Conservation (phyloP, 2,113 vertebrate genomes). For the Hemibagrus wyckioides region DNA sequence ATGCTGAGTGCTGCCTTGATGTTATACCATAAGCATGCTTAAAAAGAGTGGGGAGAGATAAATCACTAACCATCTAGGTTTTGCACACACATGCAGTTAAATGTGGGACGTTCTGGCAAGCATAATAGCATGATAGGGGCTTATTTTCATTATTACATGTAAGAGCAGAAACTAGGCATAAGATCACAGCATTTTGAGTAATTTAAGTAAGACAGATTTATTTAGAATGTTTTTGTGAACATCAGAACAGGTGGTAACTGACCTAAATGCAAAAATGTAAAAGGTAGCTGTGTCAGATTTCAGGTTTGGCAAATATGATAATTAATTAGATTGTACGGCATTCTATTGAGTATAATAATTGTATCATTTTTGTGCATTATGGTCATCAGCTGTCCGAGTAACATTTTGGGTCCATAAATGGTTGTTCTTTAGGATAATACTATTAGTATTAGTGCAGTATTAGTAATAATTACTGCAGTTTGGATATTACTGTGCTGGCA, state of each 20-base stretch:
- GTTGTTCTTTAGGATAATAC: background rate
- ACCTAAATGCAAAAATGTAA: background rate
- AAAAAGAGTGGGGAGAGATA: background rate
- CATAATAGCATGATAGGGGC: slow-evolving; percentile 2
- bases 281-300: background rate
- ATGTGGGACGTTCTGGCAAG: background rate
- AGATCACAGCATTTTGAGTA: background rate
- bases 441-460: too few relatives aligned
- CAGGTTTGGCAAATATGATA: background rate
- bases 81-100: background rate
- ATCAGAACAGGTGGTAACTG: background rate
- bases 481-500: background rate
- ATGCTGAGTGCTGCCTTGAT: background rate
- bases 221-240: background rate
- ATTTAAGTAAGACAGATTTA: too few relatives aligned
- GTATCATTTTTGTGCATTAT: background rate
- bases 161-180: slow-evolving; percentile 7
- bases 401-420: background rate
- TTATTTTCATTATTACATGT: background rate
- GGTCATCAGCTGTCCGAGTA: background rate
- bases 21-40: background rate
- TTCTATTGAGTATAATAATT: background rate
- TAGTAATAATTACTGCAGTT: too few relatives aligned
- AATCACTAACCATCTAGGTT: background rate
- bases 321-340: background rate